A percentile compares a stretch with the other conserved stretches of the same genome.
phyloP scores from a whole-genome alignment of 2,113 vertebrate species.

The Phaethon lepturus region DNA sequence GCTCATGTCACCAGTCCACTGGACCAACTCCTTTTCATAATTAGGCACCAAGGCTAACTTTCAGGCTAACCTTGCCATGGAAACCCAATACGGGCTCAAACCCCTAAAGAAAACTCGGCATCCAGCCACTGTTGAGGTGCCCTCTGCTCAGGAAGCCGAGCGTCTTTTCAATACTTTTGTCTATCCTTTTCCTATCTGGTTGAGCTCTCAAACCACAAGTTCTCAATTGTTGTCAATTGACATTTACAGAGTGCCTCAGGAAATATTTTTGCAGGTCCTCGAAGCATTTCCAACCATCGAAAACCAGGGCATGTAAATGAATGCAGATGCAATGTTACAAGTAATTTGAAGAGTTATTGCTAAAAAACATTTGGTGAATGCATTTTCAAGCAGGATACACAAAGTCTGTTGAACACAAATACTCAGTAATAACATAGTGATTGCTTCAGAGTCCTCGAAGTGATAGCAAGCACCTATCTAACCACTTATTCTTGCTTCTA shows the following conservation, averaged over 20 bases:
- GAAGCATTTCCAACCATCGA: background rate
- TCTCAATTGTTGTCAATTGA: background rate
- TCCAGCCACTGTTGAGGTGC: background rate
- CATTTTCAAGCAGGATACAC: background rate
- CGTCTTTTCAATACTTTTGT: background rate
- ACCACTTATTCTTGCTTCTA: background rate
- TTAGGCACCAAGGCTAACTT: background rate
- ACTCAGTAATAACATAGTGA: background rate
- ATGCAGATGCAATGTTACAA: background rate
- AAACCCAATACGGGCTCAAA: background rate
- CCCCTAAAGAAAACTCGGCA: background rate
- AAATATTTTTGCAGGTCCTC: background rate
- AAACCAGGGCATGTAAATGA: background rate
- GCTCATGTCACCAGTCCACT: background rate
- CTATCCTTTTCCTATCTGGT: background rate
- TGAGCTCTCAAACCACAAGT: background rate
- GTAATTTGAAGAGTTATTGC: background rate
- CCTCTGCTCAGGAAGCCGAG: background rate
- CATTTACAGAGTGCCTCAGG: background rate
- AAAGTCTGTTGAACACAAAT: background rate
- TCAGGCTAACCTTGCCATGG: background rate
- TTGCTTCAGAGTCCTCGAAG: background rate
- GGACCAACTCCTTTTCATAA: background rate
- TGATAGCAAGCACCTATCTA: background rate
- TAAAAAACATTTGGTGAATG: background rate